Percentiles rank a stretch among this genome's conserved stretches.
phyloP scores from a whole-genome alignment of 2,797 vertebrate species.

The Xenops minutus region DNA sequence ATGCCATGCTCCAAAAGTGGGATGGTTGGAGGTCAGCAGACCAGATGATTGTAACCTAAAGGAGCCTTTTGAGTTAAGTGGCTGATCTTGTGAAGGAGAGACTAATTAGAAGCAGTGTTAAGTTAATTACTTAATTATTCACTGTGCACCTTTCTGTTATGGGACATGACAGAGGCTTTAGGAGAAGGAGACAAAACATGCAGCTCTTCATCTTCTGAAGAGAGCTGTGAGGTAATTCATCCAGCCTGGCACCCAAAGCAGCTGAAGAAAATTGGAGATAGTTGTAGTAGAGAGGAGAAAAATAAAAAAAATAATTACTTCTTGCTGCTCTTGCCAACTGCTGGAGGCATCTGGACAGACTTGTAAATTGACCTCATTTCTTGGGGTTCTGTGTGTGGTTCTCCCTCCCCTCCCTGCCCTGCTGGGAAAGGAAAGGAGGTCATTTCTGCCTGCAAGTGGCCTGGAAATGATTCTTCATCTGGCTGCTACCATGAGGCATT shows the following conservation, averaged over 20 bases:
- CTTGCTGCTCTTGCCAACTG: not conserved
- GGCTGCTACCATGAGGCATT: not conserved
- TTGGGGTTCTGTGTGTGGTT: not conserved
- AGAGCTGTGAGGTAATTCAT: not conserved
- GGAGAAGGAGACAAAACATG: not conserved
- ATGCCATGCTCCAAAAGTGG: not conserved
- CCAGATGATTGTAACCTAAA: not conserved
- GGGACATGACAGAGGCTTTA: not conserved
- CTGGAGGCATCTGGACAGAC: not conserved
- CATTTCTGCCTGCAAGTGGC: not conserved
- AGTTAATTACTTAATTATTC: not conserved
- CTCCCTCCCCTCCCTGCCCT: not conserved
- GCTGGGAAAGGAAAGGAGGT: not conserved
- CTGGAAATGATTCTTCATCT: not conserved
- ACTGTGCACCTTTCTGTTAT: not conserved
- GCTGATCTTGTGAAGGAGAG: not conserved
- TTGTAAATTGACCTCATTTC: not conserved
- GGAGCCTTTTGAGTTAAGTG: not conserved
- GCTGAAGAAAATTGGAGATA: not conserved
- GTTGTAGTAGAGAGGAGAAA: not conserved
- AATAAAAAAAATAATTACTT: not conserved
- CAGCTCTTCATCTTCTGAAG: not conserved
- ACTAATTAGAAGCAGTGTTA: not conserved
- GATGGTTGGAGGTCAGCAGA: not conserved
- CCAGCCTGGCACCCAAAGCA: not conserved